Base-by-base conservation (phyloP, 2,888 invertebrate species). In the Epinotia ramella region DNA sequence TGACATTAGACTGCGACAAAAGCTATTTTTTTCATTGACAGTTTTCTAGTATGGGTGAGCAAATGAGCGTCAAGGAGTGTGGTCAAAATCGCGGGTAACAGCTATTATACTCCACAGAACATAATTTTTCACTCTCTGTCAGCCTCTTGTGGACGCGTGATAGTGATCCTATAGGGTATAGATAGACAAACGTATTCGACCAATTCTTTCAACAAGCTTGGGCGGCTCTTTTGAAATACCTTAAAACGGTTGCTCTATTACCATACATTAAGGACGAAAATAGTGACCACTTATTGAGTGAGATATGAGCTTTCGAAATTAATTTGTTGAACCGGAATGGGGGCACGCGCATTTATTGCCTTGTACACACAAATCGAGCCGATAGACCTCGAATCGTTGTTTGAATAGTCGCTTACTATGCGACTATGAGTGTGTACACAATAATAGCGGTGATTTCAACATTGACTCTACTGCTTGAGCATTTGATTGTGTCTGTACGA, bases 261-360 rank as follows among this genome's bases (percentile, higher is more conserved):
- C n/a, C 2, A 18, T n/a, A 18, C 11, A 33, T 33, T n/a, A 53
- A 66, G 28, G 16, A 33, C 28, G 49, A 28, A 20, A 16, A 13
- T 18, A 13, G 20, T 16, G 44, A 24, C 33, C 4, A 62, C 0
- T 12, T 20, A 20, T 59, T 4, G 13, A 11, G 11, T 46, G 28
- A 65, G 66, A 69, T 60, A 46, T n/a, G 59, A 60, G 46, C 44
- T 60, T 59, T 69, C 6, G n/a, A 46, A 28, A 59, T 24, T 69
- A 59, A 69, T 24, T 12, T n/a, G 11, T 57, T 18, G 20, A 20
- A 76, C 79, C 73, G 77, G 79, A 86, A 84, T 83, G 80, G 79
- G 84, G 83, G 70, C 86, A 79, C 77, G 74, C 79, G 72, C 73
- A 66, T 68, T 77, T 71, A 67, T 71, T 78, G 49, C 73, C 73